Evolutionary conservation across 1,140 invertebrate genomes (phyloP).

Genomic region (Bactericera cockerelli): DNA sequence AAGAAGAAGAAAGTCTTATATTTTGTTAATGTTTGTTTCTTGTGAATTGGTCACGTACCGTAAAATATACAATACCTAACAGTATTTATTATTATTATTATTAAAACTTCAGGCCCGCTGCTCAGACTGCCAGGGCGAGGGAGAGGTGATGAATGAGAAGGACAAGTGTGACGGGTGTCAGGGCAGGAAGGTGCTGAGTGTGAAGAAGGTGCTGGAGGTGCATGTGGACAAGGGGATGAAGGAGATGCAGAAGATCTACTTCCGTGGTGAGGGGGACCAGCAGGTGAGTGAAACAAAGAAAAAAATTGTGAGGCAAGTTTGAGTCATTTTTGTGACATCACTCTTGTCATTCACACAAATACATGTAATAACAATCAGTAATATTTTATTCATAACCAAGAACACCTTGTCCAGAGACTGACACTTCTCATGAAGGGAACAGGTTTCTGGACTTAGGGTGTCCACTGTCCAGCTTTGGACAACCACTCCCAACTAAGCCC

Average conservation of each 20-base stretch:
- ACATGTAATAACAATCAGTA: neutral
- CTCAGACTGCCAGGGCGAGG: slow-evolving; percentile 43
- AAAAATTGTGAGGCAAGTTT: neutral
- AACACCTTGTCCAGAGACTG: too few species aligned
- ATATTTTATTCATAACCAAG: neutral
- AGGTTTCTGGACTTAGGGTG: too few species aligned
- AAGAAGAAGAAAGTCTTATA: too few species aligned
- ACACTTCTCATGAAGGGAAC: too few species aligned
- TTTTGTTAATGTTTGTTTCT: too few species aligned
- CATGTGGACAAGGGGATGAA: slow-evolving; percentile 83
- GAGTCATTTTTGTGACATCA: too few species aligned
- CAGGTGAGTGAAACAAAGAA: slow-evolving; percentile 25
- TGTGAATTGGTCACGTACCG: too few species aligned
- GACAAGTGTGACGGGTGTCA: slow-evolving; percentile 63
- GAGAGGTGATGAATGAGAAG: slow-evolving; percentile 61
- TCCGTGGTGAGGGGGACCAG: slow-evolving; percentile 80
- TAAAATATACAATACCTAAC: too few species aligned
- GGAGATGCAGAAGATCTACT: slow-evolving; percentile 72
- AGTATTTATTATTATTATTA: too few species aligned
- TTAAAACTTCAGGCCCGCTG: slow-evolving; percentile 43
- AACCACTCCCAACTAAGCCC: too few species aligned
- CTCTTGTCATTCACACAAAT: too few species aligned
- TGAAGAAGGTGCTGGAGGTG: slow-evolving; percentile 71
- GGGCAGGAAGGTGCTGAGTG: slow-evolving; percentile 62
- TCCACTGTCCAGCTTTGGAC: neutral